phyloP scores from a whole-genome alignment of 2,113 vertebrate genomes.

The Sceloporus undulatus region DNA sequence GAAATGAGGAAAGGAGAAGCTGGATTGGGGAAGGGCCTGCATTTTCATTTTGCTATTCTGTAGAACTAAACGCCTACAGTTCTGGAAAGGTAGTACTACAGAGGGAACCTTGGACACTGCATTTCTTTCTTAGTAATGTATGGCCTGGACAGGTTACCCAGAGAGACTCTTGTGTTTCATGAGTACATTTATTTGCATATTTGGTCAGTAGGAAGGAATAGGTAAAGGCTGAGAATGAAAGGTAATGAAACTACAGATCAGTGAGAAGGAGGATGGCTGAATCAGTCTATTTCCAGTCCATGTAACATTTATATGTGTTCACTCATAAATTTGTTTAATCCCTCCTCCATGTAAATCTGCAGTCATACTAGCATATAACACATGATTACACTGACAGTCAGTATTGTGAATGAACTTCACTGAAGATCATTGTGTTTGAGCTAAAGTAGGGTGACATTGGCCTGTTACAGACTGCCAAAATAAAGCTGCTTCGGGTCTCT shows the following conservation, averaged over 20 bases:
- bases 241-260: background rate
- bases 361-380: background rate
- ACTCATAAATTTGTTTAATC: background rate
- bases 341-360: background rate
- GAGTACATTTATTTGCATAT: background rate
- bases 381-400: background rate
- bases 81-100: background rate
- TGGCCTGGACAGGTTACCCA: background rate
- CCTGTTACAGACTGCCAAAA: too few relatives aligned
- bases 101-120: fast-evolving
- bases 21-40: background rate
- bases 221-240: background rate
- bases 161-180: too few relatives aligned
- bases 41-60: background rate
- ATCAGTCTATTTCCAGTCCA: background rate
- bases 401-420: background rate
- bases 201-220: background rate
- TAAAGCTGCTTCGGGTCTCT: too few relatives aligned
- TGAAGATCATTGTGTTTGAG: background rate
- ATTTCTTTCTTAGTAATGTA: background rate
- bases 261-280: background rate
- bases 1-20: background rate
- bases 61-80: background rate
- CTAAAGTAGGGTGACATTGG: background rate
- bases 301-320: background rate